Percentiles rank a stretch among this genome's conserved stretches.
Evolutionary conservation across 2,113 vertebrate genomes (phyloP).

Genomic region (Saguinus midas): DNA sequence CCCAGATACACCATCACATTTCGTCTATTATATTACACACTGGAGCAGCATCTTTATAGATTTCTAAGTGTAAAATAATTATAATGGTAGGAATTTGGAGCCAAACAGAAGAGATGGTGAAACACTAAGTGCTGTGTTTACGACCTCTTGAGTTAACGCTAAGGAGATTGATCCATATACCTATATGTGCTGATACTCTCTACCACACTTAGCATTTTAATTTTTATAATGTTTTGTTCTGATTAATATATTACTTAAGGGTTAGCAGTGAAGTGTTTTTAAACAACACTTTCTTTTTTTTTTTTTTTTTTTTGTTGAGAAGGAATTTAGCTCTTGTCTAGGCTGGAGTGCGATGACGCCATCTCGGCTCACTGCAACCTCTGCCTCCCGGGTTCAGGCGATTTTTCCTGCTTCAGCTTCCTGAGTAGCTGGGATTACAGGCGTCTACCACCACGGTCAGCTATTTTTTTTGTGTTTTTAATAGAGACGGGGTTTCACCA

Average conservation of each 20-base stretch:
- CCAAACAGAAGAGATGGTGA: not conserved
- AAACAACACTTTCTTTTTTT: not conserved
- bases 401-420: too few species aligned
- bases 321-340: too few species aligned
- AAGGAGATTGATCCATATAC: not conserved
- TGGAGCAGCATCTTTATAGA: not conserved
- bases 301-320: too few species aligned
- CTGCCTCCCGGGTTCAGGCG: too few species aligned
- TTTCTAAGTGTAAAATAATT: conserved; percentile 10
- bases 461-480: too few species aligned
- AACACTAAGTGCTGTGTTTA: not conserved
- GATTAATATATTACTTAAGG: not conserved
- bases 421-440: too few species aligned
- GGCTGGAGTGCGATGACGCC: too few species aligned
- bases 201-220: not conserved
- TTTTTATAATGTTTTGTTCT: not conserved
- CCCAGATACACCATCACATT: not conserved
- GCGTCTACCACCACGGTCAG: too few species aligned
- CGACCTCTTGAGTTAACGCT: not conserved
- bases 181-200: too few species aligned
- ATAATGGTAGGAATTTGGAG: not conserved
- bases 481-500: too few species aligned
- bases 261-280: conserved; percentile 2
- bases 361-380: too few species aligned
- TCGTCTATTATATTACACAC: not conserved